Evolutionary conservation across 2,888 invertebrate genomes (phyloP), one percentile per base, ranked within the genome.

Genomic region (Tipula lateralis): DNA sequence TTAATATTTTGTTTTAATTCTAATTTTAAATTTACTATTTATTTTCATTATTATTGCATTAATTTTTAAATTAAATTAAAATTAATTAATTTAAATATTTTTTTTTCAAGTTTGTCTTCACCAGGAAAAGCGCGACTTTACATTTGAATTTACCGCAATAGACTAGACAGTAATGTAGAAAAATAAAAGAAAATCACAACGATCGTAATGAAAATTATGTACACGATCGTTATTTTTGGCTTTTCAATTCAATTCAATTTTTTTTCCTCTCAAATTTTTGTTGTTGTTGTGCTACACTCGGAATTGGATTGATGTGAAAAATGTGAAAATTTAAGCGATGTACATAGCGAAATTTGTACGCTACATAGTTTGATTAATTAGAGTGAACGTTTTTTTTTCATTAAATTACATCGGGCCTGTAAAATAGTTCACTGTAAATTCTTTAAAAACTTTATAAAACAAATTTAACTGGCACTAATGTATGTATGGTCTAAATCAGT

Each of bases 111-210:
- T 66, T 66, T 7, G 24, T 66, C 66, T 66, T 66, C 66, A 66
- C 66, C 66, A 66, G 66, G 66, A 66, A 66, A 66, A 66, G 66
- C 66, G 66, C 66, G 66, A 66, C 66, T 66, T 66, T 66, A 24
- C 66, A 66, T 13, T 66, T 66, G 19, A 66, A 66, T 66, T 66
- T 66, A 66, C 66, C 66, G 66, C 66, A 66, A 66, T 66, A 24
- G 66, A 66, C 66, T 66, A 66, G 66, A 66, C 66, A 66, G 66
- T 66, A 66, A 24, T 66, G 66, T 24, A 66, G 66, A 66, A 66
- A 66, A 66, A 24, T 24, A 66, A 66, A 66, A 66, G 6, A 66
- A 66, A 66, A 66, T 66, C 9, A 13, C 66, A 24, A 66, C 66
- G 66, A 66, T 66, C 66, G 66, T 66, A 66, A 66, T 66, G 66